Evolutionary conservation across 2,888 invertebrate species (phyloP).

Genomic region (Sycophila texana): DNA sequence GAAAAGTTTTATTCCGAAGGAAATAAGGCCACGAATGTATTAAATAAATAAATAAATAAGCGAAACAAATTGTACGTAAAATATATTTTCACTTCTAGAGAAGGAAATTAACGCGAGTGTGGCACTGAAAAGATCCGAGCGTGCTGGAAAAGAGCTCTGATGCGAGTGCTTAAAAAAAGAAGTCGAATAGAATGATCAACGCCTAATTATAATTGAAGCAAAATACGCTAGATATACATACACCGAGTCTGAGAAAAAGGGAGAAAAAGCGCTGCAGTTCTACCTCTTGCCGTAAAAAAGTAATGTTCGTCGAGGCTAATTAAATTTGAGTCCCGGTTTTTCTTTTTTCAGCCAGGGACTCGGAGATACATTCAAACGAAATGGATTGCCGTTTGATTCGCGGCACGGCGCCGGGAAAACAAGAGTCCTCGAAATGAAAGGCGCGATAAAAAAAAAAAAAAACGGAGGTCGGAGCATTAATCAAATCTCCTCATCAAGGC

Average conservation of each 20-base stretch:
- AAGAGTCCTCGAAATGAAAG: not conserved
- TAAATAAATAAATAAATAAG: too few species aligned
- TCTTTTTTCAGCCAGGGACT: not conserved
- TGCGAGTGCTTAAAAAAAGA: not conserved
- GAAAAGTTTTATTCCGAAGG: too few species aligned
- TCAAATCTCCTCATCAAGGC: constrained; percentile 39
- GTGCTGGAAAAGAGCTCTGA: not conserved
- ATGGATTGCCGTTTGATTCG: too few species aligned
- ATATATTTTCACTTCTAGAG: too few species aligned
- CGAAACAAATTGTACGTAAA: too few species aligned
- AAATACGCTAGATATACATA: not conserved
- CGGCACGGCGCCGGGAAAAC: not conserved
- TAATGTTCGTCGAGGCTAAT: constrained; percentile 40
- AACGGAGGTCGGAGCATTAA: not conserved
- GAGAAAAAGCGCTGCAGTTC: not conserved
- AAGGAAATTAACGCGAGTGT: too few species aligned
- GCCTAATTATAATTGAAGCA: constrained; percentile 28
- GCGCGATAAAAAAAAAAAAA: not conserved
- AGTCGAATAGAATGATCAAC: not conserved
- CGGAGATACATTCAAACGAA: too few species aligned
- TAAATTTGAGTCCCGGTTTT: constrained; percentile 17
- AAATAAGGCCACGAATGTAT: too few species aligned
- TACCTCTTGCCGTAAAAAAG: not conserved
- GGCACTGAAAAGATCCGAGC: too few species aligned
- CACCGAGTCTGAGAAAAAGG: not conserved